Base-by-base conservation (phyloP, 2,113 vertebrate species). In the Acrocephalus arundinaceus region DNA sequence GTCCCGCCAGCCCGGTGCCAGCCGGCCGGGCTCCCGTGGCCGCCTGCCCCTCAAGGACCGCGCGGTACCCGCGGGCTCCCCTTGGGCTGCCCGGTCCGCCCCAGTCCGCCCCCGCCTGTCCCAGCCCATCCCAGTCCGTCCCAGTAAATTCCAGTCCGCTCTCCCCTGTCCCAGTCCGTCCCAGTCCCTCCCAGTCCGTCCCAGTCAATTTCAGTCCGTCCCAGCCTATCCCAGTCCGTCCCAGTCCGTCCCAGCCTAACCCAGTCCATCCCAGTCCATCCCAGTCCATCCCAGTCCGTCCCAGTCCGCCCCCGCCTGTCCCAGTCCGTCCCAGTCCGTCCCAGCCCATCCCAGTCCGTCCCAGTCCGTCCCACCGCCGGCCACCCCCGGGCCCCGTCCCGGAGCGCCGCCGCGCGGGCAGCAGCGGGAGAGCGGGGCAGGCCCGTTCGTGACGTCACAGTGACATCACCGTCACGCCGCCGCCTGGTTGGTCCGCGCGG, bases 401-500 rank as follows among this genome's bases (percentile, higher is more conserved):
- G 78, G 6, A 14, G 66, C 79, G 54, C 66, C 79, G 24, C 65
- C 65, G 15, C 54, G 65, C 45, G 79, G 54, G 23, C 65, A 35
- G 35, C 35, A 35, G 35, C 35, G 35, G 35, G 35, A 35, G 11
- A 39, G 43, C 28, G 11, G 41, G 41, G n/a, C n/a, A 13, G 17
- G 23, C 23, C 6, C 1, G 6, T 1, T 1, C 3, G 11, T 67
- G 10, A 37, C 27, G 27, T 37, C 33, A 46, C 5, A 0, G 4
- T 46, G 51, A 57, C 51, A 21, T 80, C 77, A 67, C 20, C 0
- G 21, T 4, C 15, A 51, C 77, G 77, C 39, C 39, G 33, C 61
- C 49, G 11, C 25, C 25, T 45, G 76, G 49, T 79, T 79, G 75
- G 75, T 54, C 59, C 48, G 30, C 48, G 59, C 48, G 13, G 45